Evolutionary conservation across 2,113 vertebrate species (phyloP).

Genomic region (Mixornis gularis): DNA sequence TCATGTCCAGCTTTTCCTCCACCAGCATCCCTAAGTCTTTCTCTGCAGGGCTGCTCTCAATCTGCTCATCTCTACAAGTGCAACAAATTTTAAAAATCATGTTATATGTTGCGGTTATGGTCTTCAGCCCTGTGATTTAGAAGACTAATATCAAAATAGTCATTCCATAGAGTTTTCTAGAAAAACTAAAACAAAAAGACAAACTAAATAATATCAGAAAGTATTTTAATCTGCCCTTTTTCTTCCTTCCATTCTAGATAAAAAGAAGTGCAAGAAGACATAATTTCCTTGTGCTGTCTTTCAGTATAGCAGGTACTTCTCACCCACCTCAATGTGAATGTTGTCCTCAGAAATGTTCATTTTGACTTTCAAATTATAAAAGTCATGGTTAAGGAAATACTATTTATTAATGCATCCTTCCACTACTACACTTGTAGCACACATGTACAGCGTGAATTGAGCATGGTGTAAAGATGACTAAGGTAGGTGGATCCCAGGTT

Average conservation of each 20-base stretch:
- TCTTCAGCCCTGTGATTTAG: background rate
- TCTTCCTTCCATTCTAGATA: background rate
- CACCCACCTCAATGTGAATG: background rate
- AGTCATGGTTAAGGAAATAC: background rate
- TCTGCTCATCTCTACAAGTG: background rate
- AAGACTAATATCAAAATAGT: background rate
- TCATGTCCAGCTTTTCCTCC: background rate
- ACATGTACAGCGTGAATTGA: background rate
- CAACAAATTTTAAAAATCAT: background rate
- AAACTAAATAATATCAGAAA: background rate
- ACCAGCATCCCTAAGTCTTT: background rate
- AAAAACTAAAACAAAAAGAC: background rate
- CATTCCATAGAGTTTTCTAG: background rate
- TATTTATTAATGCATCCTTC: background rate
- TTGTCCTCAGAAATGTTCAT: background rate
- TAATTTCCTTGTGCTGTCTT: background rate
- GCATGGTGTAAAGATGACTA: background rate
- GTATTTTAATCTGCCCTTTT: background rate
- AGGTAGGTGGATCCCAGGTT: background rate
- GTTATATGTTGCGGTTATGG: background rate
- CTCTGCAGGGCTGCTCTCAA: background rate
- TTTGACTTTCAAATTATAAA: background rate
- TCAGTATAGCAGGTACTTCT: background rate
- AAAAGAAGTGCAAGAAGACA: background rate
- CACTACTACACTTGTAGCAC: background rate